Conservation (phyloP, 2,888 invertebrate species). For the Drosophila planitibia region DNA sequence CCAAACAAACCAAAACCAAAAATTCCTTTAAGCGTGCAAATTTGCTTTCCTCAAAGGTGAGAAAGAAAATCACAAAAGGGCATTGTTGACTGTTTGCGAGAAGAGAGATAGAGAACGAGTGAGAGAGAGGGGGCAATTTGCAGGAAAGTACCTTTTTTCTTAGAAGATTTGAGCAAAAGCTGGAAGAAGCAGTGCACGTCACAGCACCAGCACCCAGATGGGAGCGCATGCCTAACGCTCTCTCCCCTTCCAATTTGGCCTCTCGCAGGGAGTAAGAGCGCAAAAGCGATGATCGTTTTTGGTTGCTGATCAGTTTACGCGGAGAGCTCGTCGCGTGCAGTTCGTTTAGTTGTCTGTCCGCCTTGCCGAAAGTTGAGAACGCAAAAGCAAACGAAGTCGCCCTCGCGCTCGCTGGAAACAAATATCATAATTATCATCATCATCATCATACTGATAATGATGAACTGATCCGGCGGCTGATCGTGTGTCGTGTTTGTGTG, state of each 20-base stretch:
- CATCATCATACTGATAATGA: conserved; percentile 47
- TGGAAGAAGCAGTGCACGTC: conserved; percentile 18
- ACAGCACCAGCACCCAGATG: neutral
- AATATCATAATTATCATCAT: conserved; percentile 25
- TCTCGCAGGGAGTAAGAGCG: conserved; percentile 23
- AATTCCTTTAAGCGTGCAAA: conserved; percentile 18
- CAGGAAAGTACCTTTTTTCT: conserved; percentile 47
- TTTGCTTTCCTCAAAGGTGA: conserved; percentile 51
- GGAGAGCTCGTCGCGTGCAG: conserved; percentile 63
- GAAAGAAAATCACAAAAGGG: conserved; percentile 8
- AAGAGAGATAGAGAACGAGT: neutral
- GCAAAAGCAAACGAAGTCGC: conserved; percentile 48
- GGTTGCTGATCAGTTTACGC: conserved; percentile 58
- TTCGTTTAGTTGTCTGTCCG: conserved; percentile 35
- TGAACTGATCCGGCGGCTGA: conserved; percentile 68
- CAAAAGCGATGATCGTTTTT: conserved; percentile 25
- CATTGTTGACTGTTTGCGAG: conserved; percentile 65
- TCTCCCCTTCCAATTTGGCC: conserved; percentile 9
- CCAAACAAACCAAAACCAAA: conserved; percentile 23
- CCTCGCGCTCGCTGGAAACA: conserved; percentile 48
- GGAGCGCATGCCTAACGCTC: conserved; percentile 7
- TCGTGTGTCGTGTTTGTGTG: conserved; percentile 45
- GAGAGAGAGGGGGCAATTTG: neutral
- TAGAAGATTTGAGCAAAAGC: conserved; percentile 41
- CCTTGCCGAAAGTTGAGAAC: conserved; percentile 68